Evolutionary conservation across 2,888 invertebrate species (phyloP), one percentile per base, ranked within the genome.

Genomic region (Nectonema munidae): DNA sequence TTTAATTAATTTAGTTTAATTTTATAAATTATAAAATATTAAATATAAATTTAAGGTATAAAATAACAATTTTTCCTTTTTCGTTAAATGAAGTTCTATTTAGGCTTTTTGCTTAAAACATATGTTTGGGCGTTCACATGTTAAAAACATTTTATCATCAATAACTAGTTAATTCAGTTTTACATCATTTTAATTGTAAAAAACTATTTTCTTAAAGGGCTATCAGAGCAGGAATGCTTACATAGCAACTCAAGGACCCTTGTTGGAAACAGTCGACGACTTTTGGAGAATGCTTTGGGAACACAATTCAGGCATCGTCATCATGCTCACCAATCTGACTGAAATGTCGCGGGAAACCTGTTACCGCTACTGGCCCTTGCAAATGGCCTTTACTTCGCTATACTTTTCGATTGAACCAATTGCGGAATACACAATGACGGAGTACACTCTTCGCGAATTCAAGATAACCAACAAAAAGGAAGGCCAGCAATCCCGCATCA

Each of bases 261-360:
- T 89, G 41, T 68, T 71, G 38, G 81, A 89, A 51, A 89, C 89
- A 0, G 76, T 79, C 1, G 86, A 86, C 49, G 95, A 99, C 55
- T 76, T 99, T 55, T 99, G 95, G 95, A 65, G 89, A 43, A 89
- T 89, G 86, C 63, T 99, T 30, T 99, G 95, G 95, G 89, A 95
- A 53, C 86, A 89, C 55, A 89, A 99, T 55, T 86, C 86, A 2
- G 86, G 83, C 29, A 89, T 95, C 52, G 73, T 95, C 44, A 95
- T 95, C 19, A 95, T 95, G 86, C 61, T 95, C 47, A 89, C 86
- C 13, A 86, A 86, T 54, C 64, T 86, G 42, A 73, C 83, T 53
- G 86, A 89, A 59, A 79, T 86, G 76, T 83, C 86, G 50, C 63
- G 86, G 55, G 95, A 95, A 56, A 89, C 89, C 61, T 89, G 89